Evolutionary conservation across 2,113 vertebrate genomes (phyloP).

Genomic region (Hemiprocne comata): DNA sequence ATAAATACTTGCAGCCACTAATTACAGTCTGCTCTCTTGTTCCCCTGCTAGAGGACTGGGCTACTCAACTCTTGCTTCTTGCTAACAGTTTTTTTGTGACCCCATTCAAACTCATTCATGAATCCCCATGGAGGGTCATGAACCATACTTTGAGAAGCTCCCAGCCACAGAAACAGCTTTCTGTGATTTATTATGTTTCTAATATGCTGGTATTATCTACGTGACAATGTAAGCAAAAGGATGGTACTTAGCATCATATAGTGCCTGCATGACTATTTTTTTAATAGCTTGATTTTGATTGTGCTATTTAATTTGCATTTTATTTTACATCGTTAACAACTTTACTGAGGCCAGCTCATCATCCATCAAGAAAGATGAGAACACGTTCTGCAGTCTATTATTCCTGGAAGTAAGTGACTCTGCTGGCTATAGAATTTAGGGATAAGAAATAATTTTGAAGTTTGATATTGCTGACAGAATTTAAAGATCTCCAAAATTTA

Average conservation of each 20-base stretch:
- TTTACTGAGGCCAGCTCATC: slow-evolving; percentile 31
- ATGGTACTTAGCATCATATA: not conserved
- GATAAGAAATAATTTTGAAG: slow-evolving; percentile 33
- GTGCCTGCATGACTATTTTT: slow-evolving; percentile 5
- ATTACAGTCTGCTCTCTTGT: slow-evolving; percentile 47
- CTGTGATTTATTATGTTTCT: slow-evolving; percentile 18
- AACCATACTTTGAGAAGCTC: slow-evolving; percentile 18
- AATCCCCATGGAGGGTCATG: not conserved
- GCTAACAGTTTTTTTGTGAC: not conserved
- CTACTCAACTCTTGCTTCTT: not conserved
- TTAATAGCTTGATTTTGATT: slow-evolving; percentile 60
- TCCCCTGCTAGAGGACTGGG: not conserved
- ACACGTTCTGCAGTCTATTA: slow-evolving; percentile 46
- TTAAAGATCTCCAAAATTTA: not conserved
- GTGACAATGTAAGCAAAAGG: not conserved
- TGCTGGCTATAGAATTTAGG: slow-evolving; percentile 1
- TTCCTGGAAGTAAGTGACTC: slow-evolving; percentile 34
- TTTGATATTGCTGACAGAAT: not conserved
- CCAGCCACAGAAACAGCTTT: not conserved
- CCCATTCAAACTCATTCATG: not conserved
- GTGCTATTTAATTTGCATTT: slow-evolving; percentile 66
- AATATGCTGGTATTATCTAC: not conserved
- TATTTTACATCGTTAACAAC: slow-evolving; percentile 52
- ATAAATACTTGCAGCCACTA: slow-evolving; percentile 56
- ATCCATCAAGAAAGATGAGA: slow-evolving; percentile 49